phyloP scores from a whole-genome alignment of 2,888 invertebrate species.

The Frankliniella intonsa region DNA sequence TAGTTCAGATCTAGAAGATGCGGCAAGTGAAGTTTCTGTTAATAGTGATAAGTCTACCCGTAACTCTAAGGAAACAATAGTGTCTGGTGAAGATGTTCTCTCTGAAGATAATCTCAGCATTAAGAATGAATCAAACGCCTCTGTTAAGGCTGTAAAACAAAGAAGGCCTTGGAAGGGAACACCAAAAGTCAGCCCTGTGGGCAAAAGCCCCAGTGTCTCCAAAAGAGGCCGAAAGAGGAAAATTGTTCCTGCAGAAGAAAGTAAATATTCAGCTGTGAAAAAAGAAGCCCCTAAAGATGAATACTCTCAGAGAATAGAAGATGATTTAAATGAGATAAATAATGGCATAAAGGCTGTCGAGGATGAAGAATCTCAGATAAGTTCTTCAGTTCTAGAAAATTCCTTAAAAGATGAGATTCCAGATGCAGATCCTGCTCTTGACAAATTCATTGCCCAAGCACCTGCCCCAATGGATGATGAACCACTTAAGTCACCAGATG shows the following conservation, averaged over 20 bases:
- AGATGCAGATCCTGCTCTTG: not conserved
- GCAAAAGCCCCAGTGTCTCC: no score
- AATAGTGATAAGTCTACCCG: not conserved
- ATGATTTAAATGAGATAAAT: not conserved
- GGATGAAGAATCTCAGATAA: slow-evolving; percentile 6
- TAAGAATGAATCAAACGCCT: no score
- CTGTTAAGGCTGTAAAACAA: no score
- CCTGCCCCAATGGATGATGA: not conserved
- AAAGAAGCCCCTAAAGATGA: not conserved
- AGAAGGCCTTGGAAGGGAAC: no score
- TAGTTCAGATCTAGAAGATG: not conserved
- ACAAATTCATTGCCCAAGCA: not conserved
- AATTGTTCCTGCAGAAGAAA: not conserved
- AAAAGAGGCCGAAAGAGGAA: not conserved
- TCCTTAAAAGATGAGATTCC: not conserved
- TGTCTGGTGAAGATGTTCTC: not conserved
- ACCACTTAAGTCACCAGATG: not conserved
- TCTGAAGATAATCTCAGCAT: no score
- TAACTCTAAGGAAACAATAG: not conserved
- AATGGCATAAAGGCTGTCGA: not conserved
- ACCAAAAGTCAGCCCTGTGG: no score
- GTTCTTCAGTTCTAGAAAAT: not conserved
- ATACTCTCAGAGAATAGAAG: not conserved
- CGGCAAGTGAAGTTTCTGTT: not conserved
- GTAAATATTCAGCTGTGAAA: not conserved